Percentiles rank a stretch among this genome's conserved stretches.
Evolutionary conservation across 2,113 vertebrate genomes (phyloP).

Genomic region (Glaucomys volans): DNA sequence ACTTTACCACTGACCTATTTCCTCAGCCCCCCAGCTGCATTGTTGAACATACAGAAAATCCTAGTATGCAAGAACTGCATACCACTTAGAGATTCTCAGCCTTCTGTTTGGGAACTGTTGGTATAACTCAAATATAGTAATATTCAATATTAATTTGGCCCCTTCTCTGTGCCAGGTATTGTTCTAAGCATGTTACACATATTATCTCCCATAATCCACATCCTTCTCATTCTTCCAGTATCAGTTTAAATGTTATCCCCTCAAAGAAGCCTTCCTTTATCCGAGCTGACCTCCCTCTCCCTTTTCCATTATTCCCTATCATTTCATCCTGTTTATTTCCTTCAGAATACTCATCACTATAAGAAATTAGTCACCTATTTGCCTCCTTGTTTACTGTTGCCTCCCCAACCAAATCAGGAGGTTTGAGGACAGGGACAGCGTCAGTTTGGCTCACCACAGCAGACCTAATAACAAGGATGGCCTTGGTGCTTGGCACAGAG

Average conservation of each 20-base stretch:
- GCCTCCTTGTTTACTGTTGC: background rate
- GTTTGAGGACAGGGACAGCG: background rate
- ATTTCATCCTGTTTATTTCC: constrained; percentile 63
- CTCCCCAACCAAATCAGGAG: background rate
- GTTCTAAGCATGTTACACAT: constrained; percentile 54
- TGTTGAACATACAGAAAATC: constrained; percentile 35
- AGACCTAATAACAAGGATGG: background rate
- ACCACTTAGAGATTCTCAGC: background rate
- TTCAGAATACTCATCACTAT: background rate
- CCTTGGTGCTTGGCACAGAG: background rate
- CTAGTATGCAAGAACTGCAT: background rate
- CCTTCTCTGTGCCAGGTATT: constrained; percentile 17
- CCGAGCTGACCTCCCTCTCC: constrained; percentile 1
- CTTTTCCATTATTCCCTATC: constrained; percentile 59
- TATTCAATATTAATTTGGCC: constrained; percentile 8
- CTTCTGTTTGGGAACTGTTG: background rate
- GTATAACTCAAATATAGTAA: constrained; percentile 21
- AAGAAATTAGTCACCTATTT: constrained; percentile 66
- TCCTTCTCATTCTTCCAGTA: constrained; percentile 11
- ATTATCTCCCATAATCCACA: constrained; percentile 7
- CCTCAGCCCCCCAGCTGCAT: background rate
- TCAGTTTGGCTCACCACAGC: background rate
- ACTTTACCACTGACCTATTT: background rate
- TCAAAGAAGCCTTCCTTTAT: constrained; percentile 43
- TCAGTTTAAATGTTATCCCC: constrained; percentile 69